These are phyloP conservation scores for Corydoras sp. DNA, from an alignment of 2,113 vertebrate species.

Conservation along the genomic window DNA sequence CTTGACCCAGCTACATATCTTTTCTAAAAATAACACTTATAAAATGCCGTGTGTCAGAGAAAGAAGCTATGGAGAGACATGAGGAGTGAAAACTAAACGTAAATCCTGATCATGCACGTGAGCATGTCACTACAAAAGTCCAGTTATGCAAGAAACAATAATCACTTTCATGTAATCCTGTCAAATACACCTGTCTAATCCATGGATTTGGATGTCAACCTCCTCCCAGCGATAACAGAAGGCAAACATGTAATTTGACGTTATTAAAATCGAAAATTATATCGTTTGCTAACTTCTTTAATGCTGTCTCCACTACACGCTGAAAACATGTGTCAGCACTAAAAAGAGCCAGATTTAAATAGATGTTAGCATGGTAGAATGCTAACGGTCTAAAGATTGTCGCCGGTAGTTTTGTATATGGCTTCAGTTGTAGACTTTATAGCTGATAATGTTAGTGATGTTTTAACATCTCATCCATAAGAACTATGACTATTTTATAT, in stretches of 20 bases:
- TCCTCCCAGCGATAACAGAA: neutral
- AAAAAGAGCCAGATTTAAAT: too few species aligned
- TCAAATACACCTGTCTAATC: slow-evolving; percentile 6
- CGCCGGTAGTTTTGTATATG: too few species aligned
- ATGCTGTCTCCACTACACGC: neutral
- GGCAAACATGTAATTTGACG: neutral
- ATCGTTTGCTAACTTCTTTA: neutral
- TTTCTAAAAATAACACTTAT: slow-evolving; percentile 19
- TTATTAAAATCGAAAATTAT: neutral
- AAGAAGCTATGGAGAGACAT: neutral
- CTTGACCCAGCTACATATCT: slow-evolving; percentile 9
- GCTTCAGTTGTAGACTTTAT: too few species aligned
- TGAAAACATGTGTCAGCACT: too few species aligned
- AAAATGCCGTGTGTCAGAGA: neutral
- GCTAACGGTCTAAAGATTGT: too few species aligned
- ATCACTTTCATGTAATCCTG: slow-evolving; percentile 3
- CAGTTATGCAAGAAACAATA: slow-evolving; percentile 1
- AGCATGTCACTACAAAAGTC: neutral
- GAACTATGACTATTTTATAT: too few species aligned
- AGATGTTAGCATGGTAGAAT: too few species aligned
- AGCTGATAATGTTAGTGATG: too few species aligned
- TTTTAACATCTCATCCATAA: too few species aligned
- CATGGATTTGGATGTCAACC: slow-evolving; percentile 10
- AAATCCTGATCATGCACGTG: neutral
- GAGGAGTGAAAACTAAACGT: neutral